Conservation (phyloP, 2,888 invertebrate species). For the Halictus ligatus region DNA sequence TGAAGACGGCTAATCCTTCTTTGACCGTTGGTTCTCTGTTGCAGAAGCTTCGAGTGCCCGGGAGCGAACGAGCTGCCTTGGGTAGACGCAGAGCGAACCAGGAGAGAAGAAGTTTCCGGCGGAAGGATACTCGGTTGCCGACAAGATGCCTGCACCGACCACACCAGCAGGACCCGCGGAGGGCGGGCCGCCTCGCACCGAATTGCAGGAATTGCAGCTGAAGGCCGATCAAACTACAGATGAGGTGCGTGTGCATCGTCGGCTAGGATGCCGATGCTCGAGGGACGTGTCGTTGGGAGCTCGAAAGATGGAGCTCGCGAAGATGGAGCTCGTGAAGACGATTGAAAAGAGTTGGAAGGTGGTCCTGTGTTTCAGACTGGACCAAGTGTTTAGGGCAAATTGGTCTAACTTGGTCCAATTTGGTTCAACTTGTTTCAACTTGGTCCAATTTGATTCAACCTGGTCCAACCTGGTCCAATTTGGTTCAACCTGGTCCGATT, state of each 20-base stretch:
- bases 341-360: too few relatives aligned
- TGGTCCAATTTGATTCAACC: too few relatives aligned
- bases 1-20: slow-evolving; percentile 17
- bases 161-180: slow-evolving; percentile 86
- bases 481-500: too few relatives aligned
- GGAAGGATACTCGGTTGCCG: slow-evolving; percentile 43
- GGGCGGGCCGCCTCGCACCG: slow-evolving; percentile 91
- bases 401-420: too few relatives aligned
- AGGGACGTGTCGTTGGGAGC: background rate
- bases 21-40: slow-evolving; percentile 23
- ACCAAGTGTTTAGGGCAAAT: too few relatives aligned
- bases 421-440: too few relatives aligned
- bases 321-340: too few relatives aligned
- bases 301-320: too few relatives aligned
- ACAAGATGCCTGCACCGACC: slow-evolving; percentile 83
- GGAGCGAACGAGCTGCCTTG: slow-evolving; percentile 11
- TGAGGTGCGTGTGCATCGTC: slow-evolving; percentile 89
- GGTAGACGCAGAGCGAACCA: background rate
- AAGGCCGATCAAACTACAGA: slow-evolving; percentile 94
- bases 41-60: slow-evolving; percentile 22
- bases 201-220: slow-evolving; percentile 95
- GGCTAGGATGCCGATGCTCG: background rate
- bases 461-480: too few relatives aligned
- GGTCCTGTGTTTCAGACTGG: too few relatives aligned
- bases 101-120: slow-evolving; percentile 21